Evolutionary conservation across 2,113 vertebrate species (phyloP).

Genomic region (Sus scrofa): T2T-Sscrofa CM000820.6:47512001-47512500

Average conservation of each 20-base stretch:
- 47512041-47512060: rapidly evolving
- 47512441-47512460: not conserved
- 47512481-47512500: slow-evolving; percentile 75
- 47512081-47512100: rapidly evolving
- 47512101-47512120: not conserved
- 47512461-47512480: slow-evolving; percentile 31
- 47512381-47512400: rapidly evolving
- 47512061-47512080: not conserved
- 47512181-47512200: not conserved
- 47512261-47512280: not conserved
- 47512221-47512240: not conserved
- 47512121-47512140: not conserved
- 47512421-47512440: not conserved
- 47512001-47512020: not conserved
- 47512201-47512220: not conserved
- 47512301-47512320: not conserved
- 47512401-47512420: not conserved
- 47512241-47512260: too few relatives aligned
- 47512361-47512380: not conserved
- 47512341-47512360: not conserved
- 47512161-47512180: not conserved
- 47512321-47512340: not conserved
- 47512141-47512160: rapidly evolving
- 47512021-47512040: not conserved
- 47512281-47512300: not conserved